Conservation (phyloP, 2,113 vertebrate genomes). For the Amazona guildingii region DNA sequence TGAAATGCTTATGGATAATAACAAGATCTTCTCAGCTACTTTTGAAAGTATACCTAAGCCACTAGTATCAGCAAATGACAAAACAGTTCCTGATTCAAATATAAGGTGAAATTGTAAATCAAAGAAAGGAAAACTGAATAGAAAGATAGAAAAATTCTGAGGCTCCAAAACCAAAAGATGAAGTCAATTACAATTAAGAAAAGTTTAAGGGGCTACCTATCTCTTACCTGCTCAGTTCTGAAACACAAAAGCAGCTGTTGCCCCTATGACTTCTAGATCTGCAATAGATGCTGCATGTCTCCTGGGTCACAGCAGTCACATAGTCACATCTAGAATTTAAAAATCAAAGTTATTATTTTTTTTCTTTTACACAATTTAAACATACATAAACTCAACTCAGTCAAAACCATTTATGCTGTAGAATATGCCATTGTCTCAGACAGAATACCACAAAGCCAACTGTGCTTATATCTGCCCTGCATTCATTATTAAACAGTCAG, state of each 20-base stretch:
- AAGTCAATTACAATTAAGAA: not conserved
- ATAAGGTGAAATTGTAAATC: not conserved
- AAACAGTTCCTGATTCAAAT: not conserved
- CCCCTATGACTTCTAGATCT: not conserved
- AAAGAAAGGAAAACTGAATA: not conserved
- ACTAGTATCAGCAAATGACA: not conserved
- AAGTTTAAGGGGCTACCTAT: not conserved
- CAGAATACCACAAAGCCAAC: not conserved
- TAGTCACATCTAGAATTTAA: not conserved
- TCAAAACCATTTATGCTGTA: not conserved
- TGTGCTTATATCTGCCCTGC: not conserved
- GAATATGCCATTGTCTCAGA: not conserved
- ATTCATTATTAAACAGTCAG: conserved; percentile 32
- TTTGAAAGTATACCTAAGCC: not conserved
- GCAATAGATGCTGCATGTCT: not conserved
- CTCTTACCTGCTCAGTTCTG: not conserved
- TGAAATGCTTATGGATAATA: not conserved
- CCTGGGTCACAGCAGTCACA: not conserved
- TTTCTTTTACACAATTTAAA: not conserved
- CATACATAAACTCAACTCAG: not conserved
- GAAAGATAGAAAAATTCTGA: not conserved
- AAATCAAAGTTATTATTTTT: not conserved
- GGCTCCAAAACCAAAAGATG: not conserved
- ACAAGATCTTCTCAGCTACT: not conserved
- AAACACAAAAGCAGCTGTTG: not conserved